Evolutionary conservation across 2,888 invertebrate genomes (phyloP).

Genomic region (Scaptomyza caliginosa): DNA sequence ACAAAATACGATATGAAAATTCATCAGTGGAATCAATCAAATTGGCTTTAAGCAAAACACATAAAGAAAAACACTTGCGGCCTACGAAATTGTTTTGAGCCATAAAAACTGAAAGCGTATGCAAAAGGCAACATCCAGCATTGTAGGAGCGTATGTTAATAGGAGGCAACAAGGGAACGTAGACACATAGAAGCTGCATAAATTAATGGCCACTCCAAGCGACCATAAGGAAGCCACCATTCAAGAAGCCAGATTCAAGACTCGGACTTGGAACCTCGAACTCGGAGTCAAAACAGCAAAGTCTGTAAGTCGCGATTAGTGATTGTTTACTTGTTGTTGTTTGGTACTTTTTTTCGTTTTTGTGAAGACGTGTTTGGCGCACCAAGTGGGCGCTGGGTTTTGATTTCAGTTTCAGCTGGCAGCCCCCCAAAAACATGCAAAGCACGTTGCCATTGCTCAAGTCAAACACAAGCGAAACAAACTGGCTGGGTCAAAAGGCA

Average conservation of each 20-base stretch:
- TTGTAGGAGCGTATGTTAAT: background rate
- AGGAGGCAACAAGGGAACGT: background rate
- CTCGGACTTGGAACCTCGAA: constrained; percentile 4
- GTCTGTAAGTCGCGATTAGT: constrained; percentile 21
- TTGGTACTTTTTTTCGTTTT: constrained; percentile 5
- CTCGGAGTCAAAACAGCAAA: constrained; percentile 1
- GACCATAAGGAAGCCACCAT: constrained; percentile 40
- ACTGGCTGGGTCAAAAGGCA: background rate
- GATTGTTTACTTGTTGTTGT: constrained; percentile 16
- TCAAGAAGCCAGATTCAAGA: constrained; percentile 26
- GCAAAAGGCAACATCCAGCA: constrained; percentile 38
- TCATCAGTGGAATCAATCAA: constrained; percentile 42
- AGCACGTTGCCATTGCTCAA: constrained; percentile 50
- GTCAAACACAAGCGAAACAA: constrained; percentile 1
- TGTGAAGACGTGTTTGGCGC: constrained; percentile 72
- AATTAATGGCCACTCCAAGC: constrained; percentile 53
- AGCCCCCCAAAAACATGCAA: constrained; percentile 50
- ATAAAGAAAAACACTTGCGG: constrained; percentile 13
- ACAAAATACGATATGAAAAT: constrained; percentile 19
- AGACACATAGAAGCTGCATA: constrained; percentile 53
- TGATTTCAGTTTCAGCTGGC: constrained; percentile 41
- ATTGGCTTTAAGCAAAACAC: constrained; percentile 5
- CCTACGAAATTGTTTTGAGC: constrained; percentile 25
- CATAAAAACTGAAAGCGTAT: constrained; percentile 22
- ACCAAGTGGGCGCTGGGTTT: constrained; percentile 61